Base-by-base conservation (phyloP, 2,797 vertebrate species). In the Gadopsis marmoratus region DNA sequence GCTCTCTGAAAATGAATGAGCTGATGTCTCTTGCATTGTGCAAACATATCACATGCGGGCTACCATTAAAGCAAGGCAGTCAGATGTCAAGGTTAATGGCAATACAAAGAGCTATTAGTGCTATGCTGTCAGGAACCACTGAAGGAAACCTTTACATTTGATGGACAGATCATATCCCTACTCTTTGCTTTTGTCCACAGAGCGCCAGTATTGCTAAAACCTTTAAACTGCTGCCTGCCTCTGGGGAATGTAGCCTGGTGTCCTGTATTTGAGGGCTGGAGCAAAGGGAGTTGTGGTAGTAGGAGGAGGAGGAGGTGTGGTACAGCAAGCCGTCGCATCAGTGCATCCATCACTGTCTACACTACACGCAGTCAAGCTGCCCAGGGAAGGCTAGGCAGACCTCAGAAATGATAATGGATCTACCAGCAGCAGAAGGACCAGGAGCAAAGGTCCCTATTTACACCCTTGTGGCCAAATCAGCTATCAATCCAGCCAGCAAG, bases 401-500 rank as follows among this genome's bases (percentile, higher is more conserved):
- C 87, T 84, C 79, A 82, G 83, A 79, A 90, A 88, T 90, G 88
- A 91, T 92, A 92, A 94, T 90, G 86, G 86, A 91, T 90, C 84
- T 56, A 84, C 64, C 80, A 39, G 86, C 62, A 64, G 84, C 74
- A 45, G 68, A 73, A 73, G 83, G 39, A 85, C 72, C 39, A 13
- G 89, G 88, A 86, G 86, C 89, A 92, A 92, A 91, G 91, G 88
- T 90, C 86, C 86, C 79, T 87, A 77, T 92, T 93, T 94, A 91
- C 81, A 91, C 86, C 87, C 84, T 72, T 67, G 79, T 60, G 86
- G 89, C 87, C 90, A 86, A 92, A 90, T 88, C 87, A 84, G 89
- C 94, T 79, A 95, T 95, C 94, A 95, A 95, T 96, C 94, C 86
- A 50, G 58, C 31, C 4, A 59, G 90, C 88, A 89, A 93, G 93